These are phyloP conservation scores for Drosophila bocqueti DNA, from an alignment of 1,140 invertebrate genomes.

Conservation along the genomic window DNA sequence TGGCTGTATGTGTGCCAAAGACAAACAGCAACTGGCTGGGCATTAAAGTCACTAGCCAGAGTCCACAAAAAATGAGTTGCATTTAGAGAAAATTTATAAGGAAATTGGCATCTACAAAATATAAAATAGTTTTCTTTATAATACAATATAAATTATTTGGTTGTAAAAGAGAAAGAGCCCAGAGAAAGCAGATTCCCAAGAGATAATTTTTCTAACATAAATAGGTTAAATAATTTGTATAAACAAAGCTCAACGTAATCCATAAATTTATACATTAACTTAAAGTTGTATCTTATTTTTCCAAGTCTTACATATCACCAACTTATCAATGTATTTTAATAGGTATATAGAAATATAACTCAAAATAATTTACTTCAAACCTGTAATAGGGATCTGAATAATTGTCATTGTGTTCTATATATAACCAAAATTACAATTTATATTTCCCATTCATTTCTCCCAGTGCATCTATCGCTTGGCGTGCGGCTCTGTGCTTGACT, in stretches of 20 bases:
- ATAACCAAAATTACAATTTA: too few relatives aligned
- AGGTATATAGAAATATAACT: neutral
- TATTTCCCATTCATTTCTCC: neutral
- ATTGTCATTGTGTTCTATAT: too few relatives aligned
- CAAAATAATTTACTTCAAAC: neutral
- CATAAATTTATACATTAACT: too few relatives aligned
- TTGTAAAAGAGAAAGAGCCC: neutral
- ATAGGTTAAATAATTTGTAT: too few relatives aligned
- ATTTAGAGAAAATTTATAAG: neutral
- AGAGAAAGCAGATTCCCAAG: too few relatives aligned
- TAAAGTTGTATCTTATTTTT: neutral
- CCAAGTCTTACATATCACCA: neutral
- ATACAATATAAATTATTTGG: neutral
- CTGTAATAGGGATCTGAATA: neutral
- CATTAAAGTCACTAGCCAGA: conserved; percentile 47
- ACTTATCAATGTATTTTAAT: neutral
- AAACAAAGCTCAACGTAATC: too few relatives aligned
- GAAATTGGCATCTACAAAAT: neutral
- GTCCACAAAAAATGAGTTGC: conserved; percentile 25
- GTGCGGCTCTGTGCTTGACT: conserved; percentile 51
- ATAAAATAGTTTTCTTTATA: neutral
- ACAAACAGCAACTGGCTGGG: conserved; percentile 52
- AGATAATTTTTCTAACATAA: too few relatives aligned
- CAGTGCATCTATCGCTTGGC: conserved; percentile 8
- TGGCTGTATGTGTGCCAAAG: conserved; percentile 29